These are phyloP conservation scores for Copidosoma floridanum DNA, from an alignment of 1,140 invertebrate genomes.

Conservation along the genomic window DNA sequence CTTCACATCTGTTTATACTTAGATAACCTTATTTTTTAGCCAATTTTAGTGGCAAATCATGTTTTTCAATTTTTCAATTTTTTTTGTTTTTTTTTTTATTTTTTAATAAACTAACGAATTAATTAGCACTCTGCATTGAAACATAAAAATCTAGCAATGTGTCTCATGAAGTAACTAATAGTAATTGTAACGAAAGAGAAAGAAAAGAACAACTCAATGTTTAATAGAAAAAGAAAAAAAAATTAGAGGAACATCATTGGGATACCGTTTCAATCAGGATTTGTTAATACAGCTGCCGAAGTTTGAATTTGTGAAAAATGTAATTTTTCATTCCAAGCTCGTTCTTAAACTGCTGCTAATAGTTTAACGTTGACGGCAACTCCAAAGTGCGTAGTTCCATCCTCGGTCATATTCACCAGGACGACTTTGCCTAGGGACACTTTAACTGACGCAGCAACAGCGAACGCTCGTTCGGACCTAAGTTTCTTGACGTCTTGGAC, in stretches of 20 bases:
- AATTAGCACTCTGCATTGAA: slow-evolving; percentile 48
- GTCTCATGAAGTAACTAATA: slow-evolving; percentile 44
- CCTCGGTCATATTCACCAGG: too few species aligned
- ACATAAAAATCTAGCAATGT: slow-evolving; percentile 48
- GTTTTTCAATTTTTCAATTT: too few species aligned
- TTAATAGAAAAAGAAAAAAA: slow-evolving; percentile 39
- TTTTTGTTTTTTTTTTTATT: too few species aligned
- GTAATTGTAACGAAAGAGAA: slow-evolving; percentile 37
- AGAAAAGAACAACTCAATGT: slow-evolving; percentile 44
- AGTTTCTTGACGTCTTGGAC: not conserved
- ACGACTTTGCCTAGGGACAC: not conserved
- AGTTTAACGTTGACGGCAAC: not conserved
- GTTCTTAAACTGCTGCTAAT: not conserved
- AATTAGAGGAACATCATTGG: slow-evolving; percentile 46
- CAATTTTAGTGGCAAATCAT: too few species aligned
- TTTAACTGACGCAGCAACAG: slow-evolving; percentile 13
- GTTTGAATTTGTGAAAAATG: too few species aligned
- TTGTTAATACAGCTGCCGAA: slow-evolving; percentile 44
- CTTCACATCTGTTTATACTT: slow-evolving; percentile 28
- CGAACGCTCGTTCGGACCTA: slow-evolving; percentile 4
- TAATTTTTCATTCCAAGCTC: too few species aligned
- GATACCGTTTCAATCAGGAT: slow-evolving; percentile 37
- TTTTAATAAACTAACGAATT: slow-evolving; percentile 28
- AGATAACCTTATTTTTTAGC: slow-evolving; percentile 33
- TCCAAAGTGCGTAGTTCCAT: too few species aligned